Evolutionary conservation across 2,797 vertebrate species (phyloP).

Genomic region (Trematomus bernacchii): DNA sequence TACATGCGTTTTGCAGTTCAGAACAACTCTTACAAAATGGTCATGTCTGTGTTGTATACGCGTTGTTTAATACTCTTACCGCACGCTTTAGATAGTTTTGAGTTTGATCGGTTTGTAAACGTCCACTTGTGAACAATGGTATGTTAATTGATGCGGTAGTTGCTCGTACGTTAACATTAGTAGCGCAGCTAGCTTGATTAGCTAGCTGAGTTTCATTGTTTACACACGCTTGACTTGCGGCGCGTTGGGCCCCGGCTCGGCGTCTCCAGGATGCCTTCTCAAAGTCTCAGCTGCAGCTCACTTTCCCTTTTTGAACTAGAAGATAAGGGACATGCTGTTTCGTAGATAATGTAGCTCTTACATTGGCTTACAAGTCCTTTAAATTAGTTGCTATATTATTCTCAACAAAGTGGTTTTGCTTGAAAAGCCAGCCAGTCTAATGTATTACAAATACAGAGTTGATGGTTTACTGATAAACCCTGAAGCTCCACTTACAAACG

Average conservation of each 20-base stretch:
- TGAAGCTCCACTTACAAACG: not conserved
- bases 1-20: conserved; percentile 41
- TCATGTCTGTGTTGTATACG: not conserved
- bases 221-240: conserved; percentile 76
- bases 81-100: accelerated
- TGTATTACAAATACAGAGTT: not conserved
- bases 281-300: not conserved
- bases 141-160: not conserved
- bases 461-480: not conserved
- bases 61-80: not conserved
- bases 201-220: conserved; percentile 83
- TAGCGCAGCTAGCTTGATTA: conserved; percentile 79
- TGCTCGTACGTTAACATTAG: conserved; percentile 21
- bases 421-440: not conserved
- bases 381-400: not conserved
- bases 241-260: conserved; percentile 39
- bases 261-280: not conserved
- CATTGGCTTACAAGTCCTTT: too few relatives aligned
- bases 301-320: accelerated
- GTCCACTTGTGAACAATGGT: not conserved
- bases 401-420: too few relatives aligned
- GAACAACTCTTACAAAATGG: conserved; percentile 34
- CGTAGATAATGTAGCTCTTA: not conserved
- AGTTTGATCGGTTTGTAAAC: not conserved
- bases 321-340: too few relatives aligned